phyloP scores from a whole-genome alignment of 1,140 invertebrate species.

The Temnothorax curvispinosus region DNA sequence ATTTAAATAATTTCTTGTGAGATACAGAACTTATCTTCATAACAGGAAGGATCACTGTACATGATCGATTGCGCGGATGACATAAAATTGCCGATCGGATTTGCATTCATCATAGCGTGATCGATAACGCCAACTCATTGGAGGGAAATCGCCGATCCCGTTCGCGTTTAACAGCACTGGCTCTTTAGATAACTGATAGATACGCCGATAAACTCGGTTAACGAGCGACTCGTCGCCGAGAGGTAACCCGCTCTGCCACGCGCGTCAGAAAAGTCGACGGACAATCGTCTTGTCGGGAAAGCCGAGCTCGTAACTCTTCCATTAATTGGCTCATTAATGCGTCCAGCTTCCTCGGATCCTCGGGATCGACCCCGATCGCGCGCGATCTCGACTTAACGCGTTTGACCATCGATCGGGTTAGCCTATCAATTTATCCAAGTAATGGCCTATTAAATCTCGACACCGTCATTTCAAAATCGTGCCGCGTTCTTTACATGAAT shows the following conservation, averaged over 20 bases:
- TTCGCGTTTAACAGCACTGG: not conserved
- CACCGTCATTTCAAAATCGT: not conserved
- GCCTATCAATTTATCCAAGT: constrained; percentile 21
- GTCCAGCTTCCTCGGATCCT: constrained; percentile 35
- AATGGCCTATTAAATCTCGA: not conserved
- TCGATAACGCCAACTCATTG: constrained; percentile 5
- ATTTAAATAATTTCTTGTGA: not conserved
- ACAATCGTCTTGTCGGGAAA: constrained; percentile 53
- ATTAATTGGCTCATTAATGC: constrained; percentile 57
- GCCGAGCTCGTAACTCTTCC: constrained; percentile 30
- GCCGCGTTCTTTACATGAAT: not conserved
- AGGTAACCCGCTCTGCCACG: constrained; percentile 32
- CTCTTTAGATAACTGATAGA: constrained; percentile 38
- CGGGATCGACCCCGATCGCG: constrained; percentile 43
- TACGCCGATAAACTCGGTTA: constrained; percentile 38
- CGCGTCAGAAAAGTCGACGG: constrained; percentile 47
- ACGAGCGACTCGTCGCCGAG: constrained; percentile 26
- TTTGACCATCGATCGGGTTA: constrained; percentile 17
- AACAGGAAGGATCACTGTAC: constrained; percentile 15
- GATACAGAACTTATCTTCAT: not conserved
- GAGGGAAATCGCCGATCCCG: constrained; percentile 19
- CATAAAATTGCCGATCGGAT: constrained; percentile 21
- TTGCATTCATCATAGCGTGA: constrained; percentile 28
- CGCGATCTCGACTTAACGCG: constrained; percentile 41
- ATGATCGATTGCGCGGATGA: constrained; percentile 4